These are phyloP conservation scores for Fundulus diaphanus DNA, from an alignment of 2,797 vertebrate genomes.

Conservation along the genomic window DNA sequence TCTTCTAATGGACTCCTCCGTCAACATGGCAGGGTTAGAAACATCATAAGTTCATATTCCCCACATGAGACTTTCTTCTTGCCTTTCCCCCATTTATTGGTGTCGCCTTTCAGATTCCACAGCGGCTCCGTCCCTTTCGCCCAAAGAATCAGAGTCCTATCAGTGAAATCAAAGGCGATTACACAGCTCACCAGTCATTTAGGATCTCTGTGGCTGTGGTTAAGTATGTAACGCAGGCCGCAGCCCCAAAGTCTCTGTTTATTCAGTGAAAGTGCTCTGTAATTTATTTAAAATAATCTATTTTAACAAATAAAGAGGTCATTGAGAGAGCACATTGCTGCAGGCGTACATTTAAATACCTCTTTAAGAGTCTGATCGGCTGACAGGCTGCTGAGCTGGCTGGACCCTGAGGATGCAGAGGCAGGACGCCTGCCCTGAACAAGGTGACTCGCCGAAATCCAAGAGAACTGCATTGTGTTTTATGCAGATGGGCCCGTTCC, in stretches of 20 bases:
- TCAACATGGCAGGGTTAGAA: constrained; percentile 84
- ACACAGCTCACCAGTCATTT: constrained; percentile 91
- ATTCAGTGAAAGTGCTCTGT: constrained; percentile 99
- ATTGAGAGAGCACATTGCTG: constrained; percentile 91
- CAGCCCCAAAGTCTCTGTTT: constrained; percentile 97
- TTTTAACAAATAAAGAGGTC: constrained; percentile 99
- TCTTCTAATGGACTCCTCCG: constrained; percentile 87
- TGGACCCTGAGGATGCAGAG: constrained; percentile 65
- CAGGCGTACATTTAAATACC: constrained; percentile 92
- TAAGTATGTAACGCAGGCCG: constrained; percentile 90
- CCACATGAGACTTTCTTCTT: constrained; percentile 82
- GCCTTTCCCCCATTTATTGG: constrained; percentile 71
- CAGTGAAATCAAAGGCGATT: constrained; percentile 91
- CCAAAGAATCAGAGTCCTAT: constrained; percentile 88
- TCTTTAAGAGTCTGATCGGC: constrained; percentile 88
- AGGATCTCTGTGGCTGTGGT: constrained; percentile 93
- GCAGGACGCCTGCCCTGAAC: constrained; percentile 80
- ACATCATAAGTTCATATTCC: constrained; percentile 88
- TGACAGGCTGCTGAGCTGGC: constrained; percentile 76
- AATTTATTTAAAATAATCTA: constrained; percentile 99
- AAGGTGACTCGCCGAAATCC: constrained; percentile 80
- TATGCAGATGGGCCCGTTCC: constrained; percentile 48
- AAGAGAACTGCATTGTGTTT: constrained; percentile 70
- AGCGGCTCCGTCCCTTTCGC: constrained; percentile 82
- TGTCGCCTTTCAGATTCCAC: constrained; percentile 84